Evolutionary conservation across 1,140 invertebrate genomes (phyloP).

Genomic region (Patella vulgata): DNA sequence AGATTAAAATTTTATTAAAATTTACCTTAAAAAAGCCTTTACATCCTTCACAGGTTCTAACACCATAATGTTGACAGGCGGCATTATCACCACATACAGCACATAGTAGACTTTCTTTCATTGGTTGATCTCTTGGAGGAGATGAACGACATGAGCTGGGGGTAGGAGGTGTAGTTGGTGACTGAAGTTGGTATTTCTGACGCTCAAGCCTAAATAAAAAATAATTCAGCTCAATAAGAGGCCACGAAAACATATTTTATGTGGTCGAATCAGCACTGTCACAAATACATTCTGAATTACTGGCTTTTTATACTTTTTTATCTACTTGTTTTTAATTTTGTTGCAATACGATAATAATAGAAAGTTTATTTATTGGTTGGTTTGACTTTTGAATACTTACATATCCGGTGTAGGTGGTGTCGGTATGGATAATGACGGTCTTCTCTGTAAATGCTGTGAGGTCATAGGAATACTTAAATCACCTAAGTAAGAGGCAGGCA

Average conservation of each 20-base stretch:
- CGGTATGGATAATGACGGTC: slow-evolving; percentile 56
- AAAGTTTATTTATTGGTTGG: too few relatives aligned
- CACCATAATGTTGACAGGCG: slow-evolving; percentile 98
- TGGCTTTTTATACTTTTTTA: too few relatives aligned
- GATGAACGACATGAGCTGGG: slow-evolving; percentile 57
- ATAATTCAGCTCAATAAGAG: too few relatives aligned
- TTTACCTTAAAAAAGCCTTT: slow-evolving; percentile 80
- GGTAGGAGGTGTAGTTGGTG: slow-evolving; percentile 62
- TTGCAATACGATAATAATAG: too few relatives aligned
- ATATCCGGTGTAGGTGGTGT: slow-evolving; percentile 51
- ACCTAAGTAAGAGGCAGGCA: slow-evolving; percentile 27
- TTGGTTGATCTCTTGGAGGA: slow-evolving; percentile 53
- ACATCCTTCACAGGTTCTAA: slow-evolving; percentile 95
- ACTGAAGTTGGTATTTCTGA: slow-evolving; percentile 61
- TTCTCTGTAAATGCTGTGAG: slow-evolving; percentile 41
- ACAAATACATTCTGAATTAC: too few relatives aligned
- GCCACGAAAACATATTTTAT: too few relatives aligned
- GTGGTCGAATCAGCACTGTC: too few relatives aligned
- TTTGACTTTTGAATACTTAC: too few relatives aligned
- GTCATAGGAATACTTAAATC: slow-evolving; percentile 36
- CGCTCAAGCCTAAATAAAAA: slow-evolving; percentile 51
- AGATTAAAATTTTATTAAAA: too few relatives aligned
- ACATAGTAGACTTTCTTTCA: slow-evolving; percentile 77
- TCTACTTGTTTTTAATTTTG: too few relatives aligned
- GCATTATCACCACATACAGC: slow-evolving; percentile 99